phyloP scores from a whole-genome alignment of 2,113 vertebrate species.

The Pongo abelii region DNA sequence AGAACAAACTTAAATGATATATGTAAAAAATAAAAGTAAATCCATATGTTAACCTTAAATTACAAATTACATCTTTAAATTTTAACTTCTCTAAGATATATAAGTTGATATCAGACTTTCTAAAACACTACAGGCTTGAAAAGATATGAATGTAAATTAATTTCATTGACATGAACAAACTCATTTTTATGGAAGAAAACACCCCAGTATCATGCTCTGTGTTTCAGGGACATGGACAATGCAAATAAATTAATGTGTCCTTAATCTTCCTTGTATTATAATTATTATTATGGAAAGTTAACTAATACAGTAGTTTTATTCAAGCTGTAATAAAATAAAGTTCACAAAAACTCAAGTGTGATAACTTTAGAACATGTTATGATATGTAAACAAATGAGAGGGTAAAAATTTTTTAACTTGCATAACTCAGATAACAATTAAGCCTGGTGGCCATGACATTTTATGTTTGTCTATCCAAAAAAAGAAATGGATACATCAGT shows the following conservation, averaged over 20 bases:
- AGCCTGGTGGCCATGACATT: background rate
- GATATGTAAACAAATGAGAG: background rate
- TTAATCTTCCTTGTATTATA: background rate
- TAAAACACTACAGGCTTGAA: background rate
- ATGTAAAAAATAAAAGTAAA: background rate
- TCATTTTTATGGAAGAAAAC: background rate
- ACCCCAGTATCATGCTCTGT: background rate
- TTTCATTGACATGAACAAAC: background rate
- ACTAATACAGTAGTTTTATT: background rate
- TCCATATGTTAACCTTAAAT: slow-evolving; percentile 24
- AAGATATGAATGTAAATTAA: background rate
- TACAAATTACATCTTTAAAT: background rate
- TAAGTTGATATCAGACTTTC: background rate
- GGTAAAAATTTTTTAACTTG: background rate
- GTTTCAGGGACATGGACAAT: background rate
- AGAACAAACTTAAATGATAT: slow-evolving; percentile 15
- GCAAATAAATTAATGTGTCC: background rate
- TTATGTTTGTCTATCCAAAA: background rate
- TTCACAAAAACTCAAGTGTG: background rate
- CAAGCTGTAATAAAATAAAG: background rate
- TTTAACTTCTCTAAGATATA: background rate
- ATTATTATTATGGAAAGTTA: background rate
- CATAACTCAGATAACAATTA: background rate
- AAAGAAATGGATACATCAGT: background rate
- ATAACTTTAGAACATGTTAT: background rate